Conservation (phyloP, 2,888 invertebrate genomes). For the Boloria selene region DNA sequence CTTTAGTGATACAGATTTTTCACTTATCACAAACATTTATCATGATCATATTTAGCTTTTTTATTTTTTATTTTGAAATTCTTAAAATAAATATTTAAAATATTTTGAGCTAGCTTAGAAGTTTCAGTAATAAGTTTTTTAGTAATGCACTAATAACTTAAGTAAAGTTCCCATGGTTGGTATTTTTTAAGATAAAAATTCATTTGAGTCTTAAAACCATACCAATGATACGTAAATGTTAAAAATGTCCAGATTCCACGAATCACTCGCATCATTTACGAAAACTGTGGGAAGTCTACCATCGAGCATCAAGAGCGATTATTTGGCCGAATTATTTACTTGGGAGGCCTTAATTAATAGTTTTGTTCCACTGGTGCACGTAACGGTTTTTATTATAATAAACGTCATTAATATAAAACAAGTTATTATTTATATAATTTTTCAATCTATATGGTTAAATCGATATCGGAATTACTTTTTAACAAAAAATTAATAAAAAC, state of each 20-base stretch:
- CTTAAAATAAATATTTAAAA: too few species aligned
- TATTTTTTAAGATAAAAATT: slow-evolving; percentile 32
- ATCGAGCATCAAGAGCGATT: slow-evolving; percentile 43
- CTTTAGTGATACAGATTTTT: too few species aligned
- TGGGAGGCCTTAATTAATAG: slow-evolving; percentile 69
- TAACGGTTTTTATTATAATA: slow-evolving; percentile 54
- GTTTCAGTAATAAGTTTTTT: not conserved
- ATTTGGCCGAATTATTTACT: slow-evolving; percentile 60
- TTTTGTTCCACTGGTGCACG: slow-evolving; percentile 57
- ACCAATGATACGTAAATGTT: slow-evolving; percentile 36
- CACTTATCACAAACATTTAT: too few species aligned
- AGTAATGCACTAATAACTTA: not conserved
- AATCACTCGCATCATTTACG: slow-evolving; percentile 51
- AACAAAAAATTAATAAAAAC: too few species aligned
- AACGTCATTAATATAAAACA: too few species aligned
- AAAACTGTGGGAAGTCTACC: slow-evolving; percentile 57
- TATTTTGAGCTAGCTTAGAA: not conserved
- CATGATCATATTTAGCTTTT: too few species aligned
- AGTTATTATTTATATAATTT: too few species aligned
- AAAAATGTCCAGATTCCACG: slow-evolving; percentile 47
- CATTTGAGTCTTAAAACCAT: slow-evolving; percentile 27
- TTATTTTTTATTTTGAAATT: too few species aligned
- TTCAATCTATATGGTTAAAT: too few species aligned
- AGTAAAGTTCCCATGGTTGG: slow-evolving; percentile 24
- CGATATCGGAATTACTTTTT: too few species aligned